Percentiles rank a stretch among this genome's conserved stretches.
Evolutionary conservation across 2,113 vertebrate genomes (phyloP).

Genomic region (Mesitornis unicolor): DNA sequence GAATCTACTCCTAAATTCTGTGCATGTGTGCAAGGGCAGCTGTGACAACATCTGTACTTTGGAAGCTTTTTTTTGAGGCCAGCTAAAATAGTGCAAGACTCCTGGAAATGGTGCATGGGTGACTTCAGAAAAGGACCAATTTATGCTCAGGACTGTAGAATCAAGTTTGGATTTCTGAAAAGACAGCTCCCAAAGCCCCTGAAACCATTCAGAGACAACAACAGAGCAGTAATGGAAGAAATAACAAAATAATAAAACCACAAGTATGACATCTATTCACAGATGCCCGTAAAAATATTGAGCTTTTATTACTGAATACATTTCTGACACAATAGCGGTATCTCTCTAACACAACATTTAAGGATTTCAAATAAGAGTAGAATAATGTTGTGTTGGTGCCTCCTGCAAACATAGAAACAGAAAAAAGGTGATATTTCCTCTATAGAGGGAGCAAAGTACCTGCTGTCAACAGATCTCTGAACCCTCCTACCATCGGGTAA

Average conservation of each 20-base stretch:
- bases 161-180: background rate
- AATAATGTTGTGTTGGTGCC: background rate
- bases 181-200: background rate
- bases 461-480: background rate
- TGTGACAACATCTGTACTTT: background rate
- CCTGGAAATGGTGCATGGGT: background rate
- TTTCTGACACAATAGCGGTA: background rate
- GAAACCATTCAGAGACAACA: background rate
- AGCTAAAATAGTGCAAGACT: background rate
- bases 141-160: background rate
- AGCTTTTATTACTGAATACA: background rate
- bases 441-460: background rate
- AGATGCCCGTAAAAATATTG: background rate
- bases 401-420: background rate
- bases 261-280: background rate
- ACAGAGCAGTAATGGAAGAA: background rate
- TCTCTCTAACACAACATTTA: background rate
- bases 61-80: background rate
- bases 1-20: background rate
- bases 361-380: background rate
- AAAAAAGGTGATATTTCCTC: background rate
- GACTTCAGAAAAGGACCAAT: background rate
- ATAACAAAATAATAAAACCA: background rate
- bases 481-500: background rate
- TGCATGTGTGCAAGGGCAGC: fast-evolving